These are phyloP conservation scores for Isurus oxyrinchus DNA, from an alignment of 2,113 vertebrate species.

Conservation along the genomic window DNA sequence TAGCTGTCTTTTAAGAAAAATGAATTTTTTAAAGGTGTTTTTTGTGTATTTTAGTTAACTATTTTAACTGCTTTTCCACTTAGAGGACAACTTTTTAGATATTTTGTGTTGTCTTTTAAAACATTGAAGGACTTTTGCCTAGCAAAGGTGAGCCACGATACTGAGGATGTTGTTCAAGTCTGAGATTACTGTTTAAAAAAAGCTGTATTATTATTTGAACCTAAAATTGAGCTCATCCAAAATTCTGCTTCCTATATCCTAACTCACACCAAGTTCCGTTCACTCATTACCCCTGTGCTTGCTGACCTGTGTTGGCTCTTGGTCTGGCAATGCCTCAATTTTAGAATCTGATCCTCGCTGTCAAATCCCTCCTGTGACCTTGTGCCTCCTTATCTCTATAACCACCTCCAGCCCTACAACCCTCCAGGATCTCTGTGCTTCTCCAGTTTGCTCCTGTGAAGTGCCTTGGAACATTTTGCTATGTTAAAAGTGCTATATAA, in stretches of 20 bases:
- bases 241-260: background rate
- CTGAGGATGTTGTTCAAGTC: background rate
- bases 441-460: background rate
- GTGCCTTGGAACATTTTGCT: too few species aligned
- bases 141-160: background rate
- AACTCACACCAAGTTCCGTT: background rate
- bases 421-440: background rate
- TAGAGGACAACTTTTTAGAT: background rate
- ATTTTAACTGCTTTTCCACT: background rate
- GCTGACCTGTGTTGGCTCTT: background rate
- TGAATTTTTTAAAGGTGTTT: background rate
- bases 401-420: background rate
- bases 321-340: background rate
- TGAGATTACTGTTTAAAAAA: background rate
- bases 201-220: background rate
- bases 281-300: background rate
- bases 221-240: background rate
- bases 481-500: too few species aligned
- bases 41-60: background rate
- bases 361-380: too few species aligned
- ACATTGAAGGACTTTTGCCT: background rate
- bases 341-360: background rate
- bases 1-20: background rate
- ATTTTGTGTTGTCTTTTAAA: background rate
- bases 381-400: background rate